phyloP scores from a whole-genome alignment of 2,888 invertebrate genomes.

The Diplazon laetatorius region DNA sequence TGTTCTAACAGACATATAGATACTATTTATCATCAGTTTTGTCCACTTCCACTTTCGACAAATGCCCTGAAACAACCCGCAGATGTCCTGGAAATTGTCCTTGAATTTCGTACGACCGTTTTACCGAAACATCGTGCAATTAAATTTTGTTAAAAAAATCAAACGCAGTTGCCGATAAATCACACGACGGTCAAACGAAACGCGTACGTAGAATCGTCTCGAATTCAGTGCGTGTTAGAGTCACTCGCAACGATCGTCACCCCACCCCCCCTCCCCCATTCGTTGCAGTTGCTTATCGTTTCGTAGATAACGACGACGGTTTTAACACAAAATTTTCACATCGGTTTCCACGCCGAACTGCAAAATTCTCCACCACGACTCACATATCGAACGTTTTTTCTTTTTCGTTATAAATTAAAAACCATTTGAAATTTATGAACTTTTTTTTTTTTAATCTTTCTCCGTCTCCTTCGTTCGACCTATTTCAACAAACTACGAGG shows the following conservation, averaged over 20 bases:
- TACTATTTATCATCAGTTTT: too few relatives aligned
- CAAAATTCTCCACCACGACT: conserved; percentile 3
- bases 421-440: conserved; percentile 45
- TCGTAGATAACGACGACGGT: neutral
- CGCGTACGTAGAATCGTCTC: neutral
- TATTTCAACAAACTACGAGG: conserved; percentile 2
- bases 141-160: neutral
- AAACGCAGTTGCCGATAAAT: too few relatives aligned
- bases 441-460: too few relatives aligned
- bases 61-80: too few relatives aligned
- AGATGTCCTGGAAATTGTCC: too few relatives aligned
- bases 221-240: neutral
- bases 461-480: conserved; percentile 27
- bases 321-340: neutral
- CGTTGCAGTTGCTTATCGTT: neutral
- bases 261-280: too few relatives aligned
- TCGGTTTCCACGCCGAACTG: neutral
- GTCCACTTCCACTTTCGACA: too few relatives aligned
- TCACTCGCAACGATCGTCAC: neutral
- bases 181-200: too few relatives aligned
- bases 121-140: too few relatives aligned
- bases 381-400: conserved; percentile 18
- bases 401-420: conserved; percentile 40
- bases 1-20: too few relatives aligned
- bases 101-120: too few relatives aligned